These are phyloP conservation scores for Apis florea DNA, from an alignment of 1,140 invertebrate species.

Conservation along the genomic window DNA sequence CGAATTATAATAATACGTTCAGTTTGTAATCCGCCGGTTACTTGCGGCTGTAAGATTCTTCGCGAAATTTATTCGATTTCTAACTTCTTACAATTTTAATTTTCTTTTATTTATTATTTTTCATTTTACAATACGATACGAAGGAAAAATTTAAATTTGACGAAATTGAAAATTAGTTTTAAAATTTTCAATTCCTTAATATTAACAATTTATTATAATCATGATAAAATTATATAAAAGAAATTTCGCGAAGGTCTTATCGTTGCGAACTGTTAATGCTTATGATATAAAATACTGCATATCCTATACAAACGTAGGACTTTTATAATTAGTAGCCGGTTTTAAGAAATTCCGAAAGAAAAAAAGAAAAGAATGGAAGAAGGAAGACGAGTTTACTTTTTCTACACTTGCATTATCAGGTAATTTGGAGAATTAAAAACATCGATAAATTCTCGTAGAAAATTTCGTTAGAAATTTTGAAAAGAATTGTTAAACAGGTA, in stretches of 20 bases:
- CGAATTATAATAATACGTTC: slow-evolving; percentile 58
- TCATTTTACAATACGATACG: neutral
- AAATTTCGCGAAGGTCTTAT: slow-evolving; percentile 51
- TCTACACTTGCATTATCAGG: slow-evolving; percentile 30
- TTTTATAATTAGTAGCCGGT: slow-evolving; percentile 61
- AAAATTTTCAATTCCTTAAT: no score
- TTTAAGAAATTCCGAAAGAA: slow-evolving; percentile 33
- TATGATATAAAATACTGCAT: slow-evolving; percentile 70
- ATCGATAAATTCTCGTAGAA: slow-evolving; percentile 4
- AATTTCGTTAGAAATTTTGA: slow-evolving; percentile 12
- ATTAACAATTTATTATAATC: neutral
- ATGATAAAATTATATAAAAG: neutral
- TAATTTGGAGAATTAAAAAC: neutral
- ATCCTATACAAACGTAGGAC: slow-evolving; percentile 70
- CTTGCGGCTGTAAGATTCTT: slow-evolving; percentile 35
- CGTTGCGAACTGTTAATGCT: slow-evolving; percentile 63
- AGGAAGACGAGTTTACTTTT: slow-evolving; percentile 39
- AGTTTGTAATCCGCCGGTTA: slow-evolving; percentile 65
- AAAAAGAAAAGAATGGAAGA: neutral
- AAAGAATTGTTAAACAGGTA: neutral
- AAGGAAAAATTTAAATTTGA: neutral
- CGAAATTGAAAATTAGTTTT: no score
- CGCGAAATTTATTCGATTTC: slow-evolving; percentile 23
- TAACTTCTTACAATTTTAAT: neutral
- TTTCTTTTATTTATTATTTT: neutral